phyloP scores from a whole-genome alignment of 2,888 invertebrate genomes.

The Napeogenes inachia region DNA sequence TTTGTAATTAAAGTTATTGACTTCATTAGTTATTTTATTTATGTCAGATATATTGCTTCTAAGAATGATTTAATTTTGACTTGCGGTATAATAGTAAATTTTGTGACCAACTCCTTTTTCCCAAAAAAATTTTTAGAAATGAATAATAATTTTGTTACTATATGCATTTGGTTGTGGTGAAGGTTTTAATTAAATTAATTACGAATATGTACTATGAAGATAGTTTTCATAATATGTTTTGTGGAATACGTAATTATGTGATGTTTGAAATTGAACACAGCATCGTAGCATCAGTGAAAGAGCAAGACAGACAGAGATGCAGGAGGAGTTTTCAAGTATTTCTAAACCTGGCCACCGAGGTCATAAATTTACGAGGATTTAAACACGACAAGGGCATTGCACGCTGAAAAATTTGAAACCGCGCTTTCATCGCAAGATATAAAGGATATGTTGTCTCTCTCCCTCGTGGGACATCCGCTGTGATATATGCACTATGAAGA shows the following conservation, averaged over 20 bases:
- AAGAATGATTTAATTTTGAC: too few species aligned
- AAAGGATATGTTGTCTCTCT: conserved; percentile 33
- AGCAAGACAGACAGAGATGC: conserved; percentile 46
- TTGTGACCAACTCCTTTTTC: too few species aligned
- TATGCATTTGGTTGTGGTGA: too few species aligned
- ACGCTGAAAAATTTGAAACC: conserved; percentile 66
- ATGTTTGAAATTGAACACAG: conserved; percentile 19
- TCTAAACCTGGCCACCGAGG: conserved; percentile 53
- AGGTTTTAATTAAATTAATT: too few species aligned
- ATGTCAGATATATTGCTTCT: too few species aligned
- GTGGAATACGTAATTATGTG: conserved; percentile 19
- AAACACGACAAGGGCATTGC: conserved; percentile 62
- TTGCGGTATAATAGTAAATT: too few species aligned
- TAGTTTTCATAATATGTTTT: conserved; percentile 11
- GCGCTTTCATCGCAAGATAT: conserved; percentile 44
- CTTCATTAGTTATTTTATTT: too few species aligned
- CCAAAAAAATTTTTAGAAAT: too few species aligned
- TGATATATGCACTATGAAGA: conserved; percentile 19
- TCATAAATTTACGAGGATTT: conserved; percentile 73
- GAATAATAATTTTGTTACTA: too few species aligned
- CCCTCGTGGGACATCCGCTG: conserved; percentile 21
- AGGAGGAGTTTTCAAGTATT: conserved; percentile 55
- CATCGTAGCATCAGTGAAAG: conserved; percentile 5
- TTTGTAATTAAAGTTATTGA: too few species aligned
- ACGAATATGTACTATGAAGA: too few species aligned